Evolutionary conservation across 2,888 invertebrate species (phyloP), one percentile per base, ranked within the genome.

Genomic region (Zelleria hepariella): DNA sequence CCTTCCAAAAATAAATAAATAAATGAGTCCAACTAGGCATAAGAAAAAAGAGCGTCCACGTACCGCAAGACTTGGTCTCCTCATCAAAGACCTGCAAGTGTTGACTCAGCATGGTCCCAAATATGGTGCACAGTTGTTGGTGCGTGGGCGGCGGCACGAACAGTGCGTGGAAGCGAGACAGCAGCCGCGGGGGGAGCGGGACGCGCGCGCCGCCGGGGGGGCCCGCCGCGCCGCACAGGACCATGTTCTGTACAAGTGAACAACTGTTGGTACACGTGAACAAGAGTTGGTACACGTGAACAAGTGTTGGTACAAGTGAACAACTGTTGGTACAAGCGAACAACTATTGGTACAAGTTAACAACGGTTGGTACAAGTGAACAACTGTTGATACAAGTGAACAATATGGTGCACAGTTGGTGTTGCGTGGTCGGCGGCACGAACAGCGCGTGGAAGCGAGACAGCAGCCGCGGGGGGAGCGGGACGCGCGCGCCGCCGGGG

Each of bases 191-290:
- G 0, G 95, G 94, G 60, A 97, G 93, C 20, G 92, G 89, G 64
- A 95, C 95, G 18, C 96, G 91, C 1, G 96, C 96, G 1, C 96
- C 96, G 1, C 96, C 96, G 0, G 96, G 95, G 0, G 96, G 96
- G 0, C 96, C 96, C 91, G 96, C 96, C 0, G 95, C 93, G 2
- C 92, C 93, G 73, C 95, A 90, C 54, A 96, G 78, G 62, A 94
- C 90, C 91, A 96, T 94, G 74, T 93, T 94, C 92, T 94, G 61
- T 1, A n/a, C n/a, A n/a, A n/a, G n/a, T n/a, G n/a, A n/a, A n/a
- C n/a, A n/a, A n/a, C n/a, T n/a, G n/a, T n/a, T n/a, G n/a, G n/a
- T n/a, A n/a, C n/a, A n/a, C n/a, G n/a, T n/a, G n/a, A n/a, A n/a
- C n/a, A n/a, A n/a, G n/a, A n/a, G n/a, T n/a, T n/a, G n/a, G n/a